A percentile compares a stretch with the other conserved stretches of the same genome.
phyloP scores from a whole-genome alignment of 2,113 vertebrate genomes.

The Penelope pileata region DNA sequence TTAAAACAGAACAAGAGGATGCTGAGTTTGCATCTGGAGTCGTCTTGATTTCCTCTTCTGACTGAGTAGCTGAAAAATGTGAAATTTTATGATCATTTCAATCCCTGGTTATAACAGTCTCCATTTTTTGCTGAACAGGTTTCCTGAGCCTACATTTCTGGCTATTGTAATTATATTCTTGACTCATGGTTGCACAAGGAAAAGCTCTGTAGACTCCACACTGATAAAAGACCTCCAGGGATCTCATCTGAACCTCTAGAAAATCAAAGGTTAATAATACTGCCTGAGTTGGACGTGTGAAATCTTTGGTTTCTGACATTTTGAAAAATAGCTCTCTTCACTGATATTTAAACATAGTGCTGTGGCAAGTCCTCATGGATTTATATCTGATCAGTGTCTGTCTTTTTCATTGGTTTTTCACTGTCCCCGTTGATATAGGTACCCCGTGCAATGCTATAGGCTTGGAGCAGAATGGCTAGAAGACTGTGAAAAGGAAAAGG shows the following conservation, averaged over 20 bases:
- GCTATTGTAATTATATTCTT: not conserved
- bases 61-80: not conserved
- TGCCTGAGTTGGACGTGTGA: not conserved
- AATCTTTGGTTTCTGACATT: not conserved
- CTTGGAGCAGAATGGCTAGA: too few species aligned
- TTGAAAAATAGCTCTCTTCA: not conserved
- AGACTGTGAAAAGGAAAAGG: too few species aligned
- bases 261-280: conserved; percentile 16
- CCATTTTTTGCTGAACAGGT: not conserved
- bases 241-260: not conserved
- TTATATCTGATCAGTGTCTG: not conserved
- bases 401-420: not conserved
- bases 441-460: too few species aligned
- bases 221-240: not conserved
- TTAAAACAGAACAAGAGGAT: not conserved
- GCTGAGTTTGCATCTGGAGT: conserved; percentile 26
- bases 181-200: not conserved
- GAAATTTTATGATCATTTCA: not conserved
- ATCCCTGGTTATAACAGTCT: not conserved
- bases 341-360: not conserved
- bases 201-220: not conserved
- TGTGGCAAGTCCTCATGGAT: not conserved
- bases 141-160: not conserved
- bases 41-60: not conserved
- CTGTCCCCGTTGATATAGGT: not conserved